Evolutionary conservation across 1,140 invertebrate genomes (phyloP).

Genomic region (Drosophila insularis): DNA sequence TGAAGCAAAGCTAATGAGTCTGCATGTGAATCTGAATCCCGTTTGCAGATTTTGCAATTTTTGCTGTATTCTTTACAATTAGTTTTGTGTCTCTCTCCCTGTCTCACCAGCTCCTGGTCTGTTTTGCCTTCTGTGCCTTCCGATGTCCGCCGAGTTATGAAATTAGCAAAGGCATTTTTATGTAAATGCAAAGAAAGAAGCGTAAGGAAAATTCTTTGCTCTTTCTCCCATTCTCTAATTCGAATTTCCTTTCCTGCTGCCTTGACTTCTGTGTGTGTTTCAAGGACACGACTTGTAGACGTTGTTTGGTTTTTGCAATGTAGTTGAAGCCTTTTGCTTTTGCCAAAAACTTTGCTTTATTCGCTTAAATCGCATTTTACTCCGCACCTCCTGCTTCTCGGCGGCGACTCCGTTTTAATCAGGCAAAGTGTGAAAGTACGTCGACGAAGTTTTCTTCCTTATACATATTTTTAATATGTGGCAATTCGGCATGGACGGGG

Average conservation of each 20-base stretch:
- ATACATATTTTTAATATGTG: constrained; percentile 59
- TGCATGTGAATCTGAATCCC: constrained; percentile 50
- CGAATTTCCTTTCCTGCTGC: constrained; percentile 36
- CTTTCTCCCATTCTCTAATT: constrained; percentile 43
- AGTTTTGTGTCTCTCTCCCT: constrained; percentile 45
- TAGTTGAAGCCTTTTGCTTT: constrained; percentile 71
- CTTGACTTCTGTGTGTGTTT: constrained; percentile 36
- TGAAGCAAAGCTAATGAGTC: constrained; percentile 78
- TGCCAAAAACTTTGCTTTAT: constrained; percentile 54
- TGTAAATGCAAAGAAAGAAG: constrained; percentile 58
- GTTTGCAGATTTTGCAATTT: constrained; percentile 13
- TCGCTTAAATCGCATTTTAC: constrained; percentile 2
- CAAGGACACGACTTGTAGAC: constrained; percentile 62
- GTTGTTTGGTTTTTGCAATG: constrained; percentile 70
- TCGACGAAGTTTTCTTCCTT: constrained; percentile 45
- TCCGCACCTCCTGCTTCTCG: constrained; percentile 5
- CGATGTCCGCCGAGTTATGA: constrained; percentile 56
- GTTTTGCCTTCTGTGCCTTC: background rate
- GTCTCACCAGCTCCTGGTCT: background rate
- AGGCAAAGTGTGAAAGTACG: constrained; percentile 60
- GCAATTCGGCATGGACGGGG: background rate
- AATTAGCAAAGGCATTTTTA: constrained; percentile 78
- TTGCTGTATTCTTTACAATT: constrained; percentile 65
- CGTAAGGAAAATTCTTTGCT: constrained; percentile 52
- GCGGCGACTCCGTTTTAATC: constrained; percentile 55